Evolutionary conservation across 2,888 invertebrate species (phyloP).

Genomic region (Melipona bicolor): DNA sequence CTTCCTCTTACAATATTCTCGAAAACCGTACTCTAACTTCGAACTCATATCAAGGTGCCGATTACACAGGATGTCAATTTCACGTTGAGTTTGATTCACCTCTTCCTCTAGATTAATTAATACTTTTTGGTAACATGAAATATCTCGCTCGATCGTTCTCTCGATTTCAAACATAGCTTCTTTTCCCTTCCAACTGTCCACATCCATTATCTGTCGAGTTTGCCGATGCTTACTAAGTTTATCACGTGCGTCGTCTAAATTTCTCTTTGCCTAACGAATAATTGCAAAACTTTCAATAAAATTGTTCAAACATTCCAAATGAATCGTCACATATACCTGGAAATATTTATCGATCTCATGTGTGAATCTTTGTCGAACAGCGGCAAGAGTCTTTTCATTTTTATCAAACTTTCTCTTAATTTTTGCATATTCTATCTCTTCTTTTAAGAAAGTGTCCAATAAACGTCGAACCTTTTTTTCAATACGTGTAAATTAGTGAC

Average conservation of each 20-base stretch:
- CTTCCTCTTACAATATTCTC: slow-evolving; percentile 35
- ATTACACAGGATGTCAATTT: slow-evolving; percentile 20
- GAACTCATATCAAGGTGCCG: background rate
- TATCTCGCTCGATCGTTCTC: slow-evolving; percentile 17
- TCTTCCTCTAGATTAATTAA: slow-evolving; percentile 33
- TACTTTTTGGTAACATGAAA: slow-evolving; percentile 31
- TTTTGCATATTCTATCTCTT: slow-evolving; percentile 18
- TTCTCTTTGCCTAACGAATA: slow-evolving; percentile 34
- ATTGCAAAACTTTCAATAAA: background rate
- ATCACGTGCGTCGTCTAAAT: slow-evolving; percentile 27
- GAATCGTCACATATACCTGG: slow-evolving; percentile 19
- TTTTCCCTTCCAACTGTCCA: background rate
- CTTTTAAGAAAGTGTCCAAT: slow-evolving; percentile 43
- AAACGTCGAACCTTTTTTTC: slow-evolving; percentile 26
- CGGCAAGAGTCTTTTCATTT: slow-evolving; percentile 9
- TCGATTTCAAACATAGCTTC: slow-evolving; percentile 14
- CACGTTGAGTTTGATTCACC: slow-evolving; percentile 4
- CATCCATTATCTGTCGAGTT: slow-evolving; percentile 17
- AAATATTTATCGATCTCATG: slow-evolving; percentile 36
- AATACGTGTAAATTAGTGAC: background rate
- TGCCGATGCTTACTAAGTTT: slow-evolving; percentile 34
- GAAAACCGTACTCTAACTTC: slow-evolving; percentile 34
- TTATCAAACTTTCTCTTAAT: slow-evolving; percentile 18
- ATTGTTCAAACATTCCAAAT: too few species aligned
- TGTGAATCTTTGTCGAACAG: slow-evolving; percentile 21